A percentile compares a stretch with the other conserved stretches of the same genome.
Evolutionary conservation across 2,797 vertebrate genomes (phyloP).

Genomic region (Syncerus caffer): DNA sequence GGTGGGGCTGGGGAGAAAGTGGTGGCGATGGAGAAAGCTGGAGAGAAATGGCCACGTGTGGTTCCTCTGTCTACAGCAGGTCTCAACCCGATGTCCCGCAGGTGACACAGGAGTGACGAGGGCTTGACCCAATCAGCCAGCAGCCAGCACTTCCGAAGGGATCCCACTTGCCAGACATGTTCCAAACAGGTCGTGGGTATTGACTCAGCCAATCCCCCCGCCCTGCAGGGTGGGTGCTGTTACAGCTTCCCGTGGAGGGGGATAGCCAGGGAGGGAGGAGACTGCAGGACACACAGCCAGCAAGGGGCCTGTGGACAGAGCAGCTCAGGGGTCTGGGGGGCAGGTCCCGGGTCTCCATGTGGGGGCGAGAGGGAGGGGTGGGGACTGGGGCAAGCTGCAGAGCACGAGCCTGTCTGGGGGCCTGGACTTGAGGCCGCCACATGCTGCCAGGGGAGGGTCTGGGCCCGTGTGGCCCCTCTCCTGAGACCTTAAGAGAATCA

Average conservation of each 20-base stretch:
- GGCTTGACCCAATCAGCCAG: neutral
- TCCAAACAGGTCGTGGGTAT: too few species aligned
- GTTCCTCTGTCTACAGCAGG: neutral
- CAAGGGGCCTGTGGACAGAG: neutral
- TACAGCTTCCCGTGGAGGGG: neutral
- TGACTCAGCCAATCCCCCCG: neutral
- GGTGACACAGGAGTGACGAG: too few species aligned
- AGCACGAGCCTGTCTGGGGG: neutral
- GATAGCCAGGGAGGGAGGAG: neutral
- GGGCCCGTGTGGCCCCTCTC: rapidly evolving
- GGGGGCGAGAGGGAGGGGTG: neutral
- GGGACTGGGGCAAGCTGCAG: neutral
- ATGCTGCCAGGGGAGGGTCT: neutral
- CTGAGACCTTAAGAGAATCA: neutral
- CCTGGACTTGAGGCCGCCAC: neutral
- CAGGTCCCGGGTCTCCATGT: neutral
- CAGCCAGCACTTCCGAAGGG: neutral
- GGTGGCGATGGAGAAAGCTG: neutral
- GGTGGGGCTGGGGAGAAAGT: neutral
- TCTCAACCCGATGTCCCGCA: too few species aligned
- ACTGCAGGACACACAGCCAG: neutral
- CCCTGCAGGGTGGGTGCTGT: neutral
- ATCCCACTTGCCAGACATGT: rapidly evolving
- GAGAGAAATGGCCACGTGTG: neutral
- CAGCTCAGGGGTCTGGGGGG: neutral